Base-by-base conservation (phyloP, 2,797 vertebrate genomes). In the Macrochelys suwanniensis region DNA sequence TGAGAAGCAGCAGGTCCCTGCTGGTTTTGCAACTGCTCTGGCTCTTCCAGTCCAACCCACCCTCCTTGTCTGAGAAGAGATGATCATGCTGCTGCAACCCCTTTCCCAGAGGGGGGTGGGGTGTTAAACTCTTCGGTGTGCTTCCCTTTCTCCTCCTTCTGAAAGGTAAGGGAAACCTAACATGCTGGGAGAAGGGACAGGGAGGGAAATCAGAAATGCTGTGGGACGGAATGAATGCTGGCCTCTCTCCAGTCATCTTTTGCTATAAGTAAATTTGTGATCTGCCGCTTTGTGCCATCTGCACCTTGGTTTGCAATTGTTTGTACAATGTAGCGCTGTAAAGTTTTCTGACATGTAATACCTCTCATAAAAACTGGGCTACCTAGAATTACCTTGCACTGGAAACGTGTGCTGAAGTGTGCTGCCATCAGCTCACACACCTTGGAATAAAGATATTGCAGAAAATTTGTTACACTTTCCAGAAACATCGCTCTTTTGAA, bases 41-140 rank as follows among this genome's bases (percentile, higher is more conserved):
- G n/a, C 28, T 0, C 59, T 94, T 91, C 93, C 96, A 93, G 84
- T 81, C 56, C 92, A 17, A n/a, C 2, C 9, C n/a, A 37, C 83
- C 95, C 88, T 65, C 11, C 88, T 51, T 47, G 47, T 85, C 87
- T 94, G 65, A 80, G 91, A 96, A 92, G 71, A 88, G 89, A 94
- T 94, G 90, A 88, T 89, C 95, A 88, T 94, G 92, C 89, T 86
- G 85, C 83, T 93, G 96, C 92, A 92, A 45, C 90, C 53, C 61
- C 61, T 9, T 5, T 54, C 92, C 93, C 37, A 42, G 37, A 42
- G 4, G 37, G 37, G 37, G 3, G 37, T 42, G 37, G 37, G 3
- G 37, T 42, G 37, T 42, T 96, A 89, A 97, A 91, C 68, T 92
- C 90, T 57, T 91, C 85, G 37, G 57, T 45, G 80, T 71, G 65